Evolutionary conservation across 2,888 invertebrate genomes (phyloP).

Genomic region (Hypomecis atomaria): DNA sequence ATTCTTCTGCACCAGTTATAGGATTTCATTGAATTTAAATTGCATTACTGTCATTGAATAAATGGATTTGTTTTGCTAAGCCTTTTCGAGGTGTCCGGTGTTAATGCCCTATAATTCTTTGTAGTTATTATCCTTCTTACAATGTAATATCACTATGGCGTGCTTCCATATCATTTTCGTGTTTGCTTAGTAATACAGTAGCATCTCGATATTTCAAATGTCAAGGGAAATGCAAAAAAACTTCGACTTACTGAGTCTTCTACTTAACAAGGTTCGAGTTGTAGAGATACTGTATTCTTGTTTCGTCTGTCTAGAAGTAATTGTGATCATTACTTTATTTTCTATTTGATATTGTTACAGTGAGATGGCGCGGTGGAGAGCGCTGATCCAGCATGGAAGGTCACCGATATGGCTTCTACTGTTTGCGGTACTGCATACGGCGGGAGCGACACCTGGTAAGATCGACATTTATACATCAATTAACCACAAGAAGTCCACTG

Average conservation of each 20-base stretch:
- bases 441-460: slow-evolving; percentile 74
- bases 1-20: slow-evolving; percentile 46
- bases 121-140: background rate
- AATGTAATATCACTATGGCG: background rate
- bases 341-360: slow-evolving; percentile 62
- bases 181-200: no score
- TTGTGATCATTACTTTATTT: background rate
- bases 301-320: no score
- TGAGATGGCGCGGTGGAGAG: slow-evolving; percentile 81
- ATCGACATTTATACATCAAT: background rate
- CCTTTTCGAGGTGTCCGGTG: slow-evolving; percentile 4
- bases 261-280: no score
- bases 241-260: no score
- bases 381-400: slow-evolving; percentile 71
- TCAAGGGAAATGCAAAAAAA: no score
- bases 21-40: slow-evolving; percentile 58
- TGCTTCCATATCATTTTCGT: background rate
- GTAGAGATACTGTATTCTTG: no score
- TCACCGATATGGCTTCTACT: slow-evolving; percentile 61
- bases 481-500: no score
- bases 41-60: slow-evolving; percentile 50
- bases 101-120: background rate
- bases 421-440: slow-evolving; percentile 64
- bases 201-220: no score
- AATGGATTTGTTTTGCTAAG: slow-evolving; percentile 51